Evolutionary conservation across 2,113 vertebrate species (phyloP).

Genomic region (Rhagologus leucostigma): DNA sequence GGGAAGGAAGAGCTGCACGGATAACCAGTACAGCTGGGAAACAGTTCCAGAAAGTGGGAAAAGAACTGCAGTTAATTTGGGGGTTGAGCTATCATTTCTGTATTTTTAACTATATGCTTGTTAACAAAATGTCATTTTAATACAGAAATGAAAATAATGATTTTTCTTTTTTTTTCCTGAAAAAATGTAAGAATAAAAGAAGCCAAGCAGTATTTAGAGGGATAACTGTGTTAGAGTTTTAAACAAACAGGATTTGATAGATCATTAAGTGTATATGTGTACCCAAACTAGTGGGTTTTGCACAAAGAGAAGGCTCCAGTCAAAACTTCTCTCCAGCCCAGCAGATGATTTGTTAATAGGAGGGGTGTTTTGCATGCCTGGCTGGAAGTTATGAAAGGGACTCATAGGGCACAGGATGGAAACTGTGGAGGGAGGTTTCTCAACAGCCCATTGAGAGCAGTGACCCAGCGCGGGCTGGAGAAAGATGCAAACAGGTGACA

Average conservation of each 20-base stretch:
- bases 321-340: background rate
- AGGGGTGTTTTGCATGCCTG: background rate
- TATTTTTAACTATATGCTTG: background rate
- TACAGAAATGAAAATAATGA: background rate
- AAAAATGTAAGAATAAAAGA: background rate
- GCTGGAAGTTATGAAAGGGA: slow-evolving; percentile 2
- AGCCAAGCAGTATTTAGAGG: background rate
- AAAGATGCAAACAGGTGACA: background rate
- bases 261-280: background rate
- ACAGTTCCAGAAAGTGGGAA: background rate
- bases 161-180: background rate
- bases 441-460: background rate
- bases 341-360: background rate
- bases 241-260: background rate
- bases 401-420: background rate
- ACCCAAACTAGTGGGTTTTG: background rate
- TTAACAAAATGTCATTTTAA: background rate
- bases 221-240: background rate
- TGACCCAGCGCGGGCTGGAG: background rate
- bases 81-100: background rate
- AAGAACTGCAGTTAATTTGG: background rate
- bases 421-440: background rate
- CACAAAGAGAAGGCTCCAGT: background rate
- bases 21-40: background rate
- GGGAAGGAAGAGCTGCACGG: background rate